Evolutionary conservation across 2,888 invertebrate genomes (phyloP), one percentile per base, ranked within the genome.

Genomic region (Pterostichus niger): DNA sequence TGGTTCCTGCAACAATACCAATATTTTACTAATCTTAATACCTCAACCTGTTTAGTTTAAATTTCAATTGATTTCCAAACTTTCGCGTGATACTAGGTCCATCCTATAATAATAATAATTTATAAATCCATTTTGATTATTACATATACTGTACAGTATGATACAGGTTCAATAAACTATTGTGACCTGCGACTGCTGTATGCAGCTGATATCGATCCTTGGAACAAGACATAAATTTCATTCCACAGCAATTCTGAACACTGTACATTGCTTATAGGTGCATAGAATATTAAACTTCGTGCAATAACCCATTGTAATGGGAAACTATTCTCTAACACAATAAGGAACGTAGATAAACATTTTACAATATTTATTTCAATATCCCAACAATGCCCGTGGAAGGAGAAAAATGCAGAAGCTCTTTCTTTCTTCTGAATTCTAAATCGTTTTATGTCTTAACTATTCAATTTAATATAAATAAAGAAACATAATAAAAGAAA

Each of bases 1-100:
- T 35, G 40, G 89, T 87, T 85, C 88, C 90, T 89, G 87, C n/a
- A 64, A 64, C 3, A 35, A 7, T 5, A 40, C 9, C 0, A 40
- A 3, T 9, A 40, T 40, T 1, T 40, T 40, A 40, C 6, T 40
- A 24, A 3, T 24, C 1, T 24, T 24, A 24, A 24, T 24, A 24
- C 3, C 24, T 24, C 1, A 24, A 24, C 24, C 3, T 24, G 24
- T 24, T 24, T 24, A 24, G 24, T 24, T 24, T 24, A 24, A 24
- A 24, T 24, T 24, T 24, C 3, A 3, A 24, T 24, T 24, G 3
- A 24, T 24, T 24, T 24, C 3, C 3, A 24, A 24, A 24, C 24
- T 24, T 24, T 24, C 24, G 24, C 24, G 24, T 24, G 24, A 24
- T 24, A 24, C 24, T 24, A 3, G 24, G 24, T 24, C 24, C 24